Evolutionary conservation across 2,888 invertebrate genomes (phyloP).

Genomic region (Hemaris fuciformis): DNA sequence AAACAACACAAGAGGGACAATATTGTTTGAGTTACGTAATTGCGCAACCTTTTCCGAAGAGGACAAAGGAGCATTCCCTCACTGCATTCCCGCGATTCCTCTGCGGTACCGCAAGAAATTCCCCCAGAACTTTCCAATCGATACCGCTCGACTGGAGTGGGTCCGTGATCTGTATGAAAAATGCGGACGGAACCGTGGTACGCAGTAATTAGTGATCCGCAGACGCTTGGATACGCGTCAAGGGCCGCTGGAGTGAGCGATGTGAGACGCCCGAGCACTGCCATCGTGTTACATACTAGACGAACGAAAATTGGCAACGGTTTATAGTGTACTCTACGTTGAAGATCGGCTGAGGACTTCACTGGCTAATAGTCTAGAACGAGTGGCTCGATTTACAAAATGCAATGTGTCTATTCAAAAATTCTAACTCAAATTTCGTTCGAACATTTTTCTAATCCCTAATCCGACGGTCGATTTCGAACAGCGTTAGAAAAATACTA

Average conservation of each 20-base stretch:
- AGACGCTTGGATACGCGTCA: conserved; percentile 34
- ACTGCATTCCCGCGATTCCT: conserved; percentile 52
- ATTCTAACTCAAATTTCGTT: background rate
- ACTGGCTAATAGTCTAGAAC: background rate
- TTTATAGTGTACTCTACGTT: background rate
- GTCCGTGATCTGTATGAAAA: conserved; percentile 77
- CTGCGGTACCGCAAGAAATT: conserved; percentile 42
- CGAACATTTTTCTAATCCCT: background rate
- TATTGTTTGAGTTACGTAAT: conserved; percentile 23
- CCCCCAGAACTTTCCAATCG: conserved; percentile 60
- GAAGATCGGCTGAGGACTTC: background rate
- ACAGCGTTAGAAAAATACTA: background rate
- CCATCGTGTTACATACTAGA: conserved; percentile 17
- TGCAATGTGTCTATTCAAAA: background rate
- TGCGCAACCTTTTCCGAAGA: conserved; percentile 28
- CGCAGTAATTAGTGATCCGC: conserved; percentile 68
- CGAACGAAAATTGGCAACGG: conserved; percentile 11
- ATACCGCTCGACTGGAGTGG: conserved; percentile 52
- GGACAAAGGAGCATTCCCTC: conserved; percentile 35
- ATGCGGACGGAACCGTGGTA: conserved; percentile 51
- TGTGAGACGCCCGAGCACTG: conserved; percentile 17
- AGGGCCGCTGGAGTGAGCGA: conserved; percentile 18
- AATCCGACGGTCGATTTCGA: background rate
- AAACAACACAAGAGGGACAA: background rate
- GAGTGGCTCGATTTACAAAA: background rate